phyloP scores from a whole-genome alignment of 2,888 invertebrate species.

The Eupithecia inturbata region DNA sequence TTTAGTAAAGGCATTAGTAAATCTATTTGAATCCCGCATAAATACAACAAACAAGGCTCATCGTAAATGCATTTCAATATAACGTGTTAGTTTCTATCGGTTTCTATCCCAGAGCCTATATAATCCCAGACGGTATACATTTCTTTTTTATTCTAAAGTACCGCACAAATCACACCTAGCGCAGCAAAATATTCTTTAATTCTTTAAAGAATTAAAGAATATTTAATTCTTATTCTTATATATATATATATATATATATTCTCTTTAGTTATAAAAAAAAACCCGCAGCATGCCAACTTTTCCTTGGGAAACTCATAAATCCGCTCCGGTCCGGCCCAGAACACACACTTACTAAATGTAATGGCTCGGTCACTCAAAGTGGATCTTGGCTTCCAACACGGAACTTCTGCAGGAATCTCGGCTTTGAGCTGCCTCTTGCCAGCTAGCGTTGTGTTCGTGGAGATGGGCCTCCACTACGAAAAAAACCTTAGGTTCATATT shows the following conservation, averaged over 20 bases:
- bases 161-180: not conserved
- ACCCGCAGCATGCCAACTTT: no score
- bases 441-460: not conserved
- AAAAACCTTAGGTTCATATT: not conserved
- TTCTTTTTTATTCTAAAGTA: not conserved
- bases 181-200: not conserved
- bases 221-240: no score
- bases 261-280: no score
- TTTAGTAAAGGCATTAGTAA: slow-evolving; percentile 19
- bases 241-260: no score
- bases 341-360: no score
- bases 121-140: not conserved
- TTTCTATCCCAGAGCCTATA: not conserved
- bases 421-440: no score
- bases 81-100: slow-evolving; percentile 4
- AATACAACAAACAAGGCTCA: slow-evolving; percentile 19
- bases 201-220: no score
- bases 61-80: slow-evolving; percentile 18
- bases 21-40: slow-evolving; percentile 24
- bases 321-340: no score
- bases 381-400: no score
- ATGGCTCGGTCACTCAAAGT: no score
- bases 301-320: no score
- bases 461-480: not conserved
- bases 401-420: no score